Base-by-base conservation (phyloP, 2,888 invertebrate species). In the Eudemis profundana region DNA sequence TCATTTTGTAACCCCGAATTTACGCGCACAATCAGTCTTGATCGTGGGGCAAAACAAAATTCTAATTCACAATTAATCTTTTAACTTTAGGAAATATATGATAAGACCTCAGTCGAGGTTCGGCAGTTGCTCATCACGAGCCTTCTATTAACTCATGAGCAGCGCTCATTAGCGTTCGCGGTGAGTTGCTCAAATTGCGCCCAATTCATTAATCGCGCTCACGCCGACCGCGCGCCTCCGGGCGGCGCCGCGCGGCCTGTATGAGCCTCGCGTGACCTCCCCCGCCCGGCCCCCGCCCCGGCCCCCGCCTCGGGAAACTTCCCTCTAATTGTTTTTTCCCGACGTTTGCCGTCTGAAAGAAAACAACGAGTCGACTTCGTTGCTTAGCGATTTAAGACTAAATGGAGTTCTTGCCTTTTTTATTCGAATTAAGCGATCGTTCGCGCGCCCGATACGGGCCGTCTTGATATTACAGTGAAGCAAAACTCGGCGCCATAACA, bases 301-400 rank as follows among this genome's bases (percentile, higher is more conserved):
- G 38, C 50, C 42, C 60, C 47, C 19, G 51, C 36, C 65, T 64
- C 56, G 61, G 65, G 47, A 72, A 81, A 78, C 71, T 80, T 77
- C 69, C 61, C 72, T 73, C 77, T 82, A 81, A 82, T 82, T 82
- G 79, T 82, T 83, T 84, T 78, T 76, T 74, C 74, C 71, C 72
- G 71, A 75, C 74, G 71, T 75, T 77, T 76, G 78, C 74, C 74
- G 75, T 75, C 70, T 70, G 72, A 76, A 78, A 79, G 74, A 70
- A 78, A 79, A 77, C 69, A 74, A 75, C 72, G 75, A 72, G 69
- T 73, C 70, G 75, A 77, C 76, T 78, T 78, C 72, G 72, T 74
- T 71, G 70, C 74, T 75, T 77, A 69, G 70, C 72, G 70, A 74
- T 76, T 75, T 74, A 59, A 71, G 71, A 74, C 74, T 77, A 74